Base-by-base conservation (phyloP, 2,113 vertebrate genomes). In the Piaya cayana region DNA sequence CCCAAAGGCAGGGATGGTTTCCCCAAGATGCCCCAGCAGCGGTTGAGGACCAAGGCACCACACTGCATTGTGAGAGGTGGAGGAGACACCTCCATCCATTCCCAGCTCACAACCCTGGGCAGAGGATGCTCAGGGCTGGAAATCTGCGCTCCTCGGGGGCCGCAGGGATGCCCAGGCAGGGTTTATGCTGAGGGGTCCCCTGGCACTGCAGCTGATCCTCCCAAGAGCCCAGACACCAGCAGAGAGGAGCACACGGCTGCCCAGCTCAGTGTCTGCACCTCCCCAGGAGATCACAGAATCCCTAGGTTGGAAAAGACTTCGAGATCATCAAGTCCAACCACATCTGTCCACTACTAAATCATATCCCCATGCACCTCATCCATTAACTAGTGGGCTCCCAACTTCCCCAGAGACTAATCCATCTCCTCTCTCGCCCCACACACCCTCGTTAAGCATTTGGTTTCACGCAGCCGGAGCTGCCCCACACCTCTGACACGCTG, bases 1-100 rank as follows among this genome's bases (percentile, higher is more conserved):
- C 82, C 74, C 55, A 20, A 56, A 45, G 49, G 63, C 29, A n/a
- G 70, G 3, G 74, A 12, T 63, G 26, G 69, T 3, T 11, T 50
- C 63, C 27, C 2, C 2, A 1, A 30, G 78, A 26, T 5, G 11
- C 23, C 27, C 18, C 34, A 7, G 78, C 13, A 8, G 12, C 1
- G 32, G 20, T 0, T 1, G 16, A 42, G 60, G 55, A 63, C 18
- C 3, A 2, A 1, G 0, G 85, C 18, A 6, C 11, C 37, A 2
- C 4, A 9, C 6, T 12, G 67, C 1, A 8, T 11, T 0, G 0
- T 5, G 5, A 55, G 17, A 26, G 45, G 45, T 2, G 1, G n/a
- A 15, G 22, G 12, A 7, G 47, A 22, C 17, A 5, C 8, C 0
- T 3, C 10, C 15, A 39, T 34, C 17, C n/a, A 4, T 15, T 12